Evolutionary conservation across 2,888 invertebrate genomes (phyloP).

Genomic region (Dorcus hopei): DNA sequence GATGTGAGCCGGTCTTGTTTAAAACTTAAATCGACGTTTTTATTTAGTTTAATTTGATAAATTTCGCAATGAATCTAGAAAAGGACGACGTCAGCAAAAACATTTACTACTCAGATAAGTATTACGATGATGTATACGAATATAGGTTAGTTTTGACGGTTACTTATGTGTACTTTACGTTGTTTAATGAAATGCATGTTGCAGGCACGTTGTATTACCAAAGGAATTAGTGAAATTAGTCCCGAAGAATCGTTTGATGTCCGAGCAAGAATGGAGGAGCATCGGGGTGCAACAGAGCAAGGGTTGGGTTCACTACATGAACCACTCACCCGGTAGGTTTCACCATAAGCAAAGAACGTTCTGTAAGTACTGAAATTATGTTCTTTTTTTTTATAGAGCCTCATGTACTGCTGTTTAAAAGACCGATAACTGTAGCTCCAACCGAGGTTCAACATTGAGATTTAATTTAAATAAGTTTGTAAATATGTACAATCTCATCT

Average conservation of each 20-base stretch:
- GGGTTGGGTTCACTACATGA: slow-evolving; percentile 97
- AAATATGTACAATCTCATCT: background rate
- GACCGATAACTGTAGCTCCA: slow-evolving; percentile 61
- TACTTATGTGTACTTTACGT: background rate
- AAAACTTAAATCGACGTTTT: no score
- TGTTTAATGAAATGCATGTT: slow-evolving; percentile 27
- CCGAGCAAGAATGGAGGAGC: slow-evolving; percentile 89
- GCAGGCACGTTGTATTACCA: slow-evolving; percentile 90
- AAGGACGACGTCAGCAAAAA: slow-evolving; percentile 55
- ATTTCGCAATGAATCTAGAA: slow-evolving; percentile 32
- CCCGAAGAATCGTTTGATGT: slow-evolving; percentile 90
- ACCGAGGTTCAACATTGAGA: slow-evolving; percentile 8
- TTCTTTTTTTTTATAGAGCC: slow-evolving; percentile 67
- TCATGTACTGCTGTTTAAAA: slow-evolving; percentile 82
- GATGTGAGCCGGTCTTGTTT: no score
- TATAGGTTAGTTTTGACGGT: slow-evolving; percentile 70
- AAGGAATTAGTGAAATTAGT: slow-evolving; percentile 88
- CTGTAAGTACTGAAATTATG: slow-evolving; percentile 15
- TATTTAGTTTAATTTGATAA: no score
- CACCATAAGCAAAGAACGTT: background rate
- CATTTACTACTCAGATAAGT: slow-evolving; percentile 92
- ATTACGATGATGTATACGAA: slow-evolving; percentile 85
- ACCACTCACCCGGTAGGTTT: slow-evolving; percentile 80
- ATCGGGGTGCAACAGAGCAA: slow-evolving; percentile 95
- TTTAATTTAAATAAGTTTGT: background rate